Base-by-base conservation (phyloP, 2,113 vertebrate species). In the Charadrius vociferus region DNA sequence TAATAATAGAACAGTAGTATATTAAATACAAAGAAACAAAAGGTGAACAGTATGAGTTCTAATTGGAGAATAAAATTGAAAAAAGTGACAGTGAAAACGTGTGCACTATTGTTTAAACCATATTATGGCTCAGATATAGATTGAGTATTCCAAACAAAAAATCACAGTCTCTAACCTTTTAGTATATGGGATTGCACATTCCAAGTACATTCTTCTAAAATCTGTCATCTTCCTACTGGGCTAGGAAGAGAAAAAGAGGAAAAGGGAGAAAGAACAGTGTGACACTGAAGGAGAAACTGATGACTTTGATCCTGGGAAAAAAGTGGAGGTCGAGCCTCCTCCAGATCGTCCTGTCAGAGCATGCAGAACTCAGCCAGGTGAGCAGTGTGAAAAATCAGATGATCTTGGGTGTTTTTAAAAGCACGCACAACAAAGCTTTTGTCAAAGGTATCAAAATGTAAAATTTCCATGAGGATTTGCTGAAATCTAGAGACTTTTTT, bases 321-420 rank as follows among this genome's bases (percentile, higher is more conserved):
- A 99, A 96, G 97, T 99, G 61, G 99, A 99, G 50, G 93, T 99
- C 75, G 99, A 99, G 53, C 98, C 98, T 36, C 99, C 98, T 88
- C 98, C 98, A 10, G 99, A 99, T 95, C 98, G 99, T 59, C 99
- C 99, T 1, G 86, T 99, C 52, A 96, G 99, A 94, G 98, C 99
- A 2, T 99, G 99, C 93, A 98, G 99, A 96, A 99, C 99, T 37
- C 99, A 99, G 83, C 99, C 99, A 96, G 99, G 99, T 98, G 88
- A 96, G 93, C 70, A 84, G 11, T 10, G 5, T 77, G 67, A 78
- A 81, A 84, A 62, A 73, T 47, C 15, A 49, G 49, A 73, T 77
- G 0, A 12, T 70, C 72, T 43, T 84, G 23, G 3, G 26, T 75
- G 55, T 52, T 91, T 74, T 81, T 56, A 59, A 67, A 86, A 59